Base-by-base conservation (phyloP, 1,140 invertebrate species). In the Acromyrmex heyeri region DNA sequence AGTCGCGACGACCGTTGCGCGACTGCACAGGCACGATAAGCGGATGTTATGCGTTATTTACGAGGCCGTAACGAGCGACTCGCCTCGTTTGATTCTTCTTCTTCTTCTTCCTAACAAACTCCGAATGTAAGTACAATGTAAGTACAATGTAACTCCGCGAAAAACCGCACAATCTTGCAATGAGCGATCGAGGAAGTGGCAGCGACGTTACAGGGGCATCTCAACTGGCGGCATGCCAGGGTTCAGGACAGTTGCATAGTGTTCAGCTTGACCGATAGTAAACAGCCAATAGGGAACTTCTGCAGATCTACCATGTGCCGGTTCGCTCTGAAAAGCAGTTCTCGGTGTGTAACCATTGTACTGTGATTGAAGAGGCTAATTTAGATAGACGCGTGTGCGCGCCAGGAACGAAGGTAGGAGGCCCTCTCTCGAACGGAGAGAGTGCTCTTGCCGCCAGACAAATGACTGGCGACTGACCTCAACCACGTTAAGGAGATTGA, bases 281-380 rank as follows among this genome's bases (percentile, higher is more conserved):
- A 91, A 91, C 87, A 90, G 87, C 89, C 90, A 91, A 91, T 91
- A 87, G 87, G 87, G 77, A 88, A 88, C 69, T 78, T 85, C 12
- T 72, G 48, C 69, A 64, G 87, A 87, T 88, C 85, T 67, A 77
- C 65, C 64, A 27, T 57, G 21, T 55, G 27, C 67, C 55, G 69
- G 82, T 65, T 57, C 73, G 34, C 88, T 88, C 88, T 91, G 87
- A 90, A 88, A 90, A 90, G 27, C 77, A 83, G 83, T 78, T 82
- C 85, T 83, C 64, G 57, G 76, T 86, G 88, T 90, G 79, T 87
- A 90, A 90, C 88, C 89, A 90, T 90, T 90, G 86, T 90, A 76
- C 89, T 72, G 86, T 90, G 89, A 91, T 91, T 88, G 89, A 91
- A 88, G 75, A 91, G 88, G 86, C 86, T 91, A 88, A 91, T 91